Evolutionary conservation across 53 echinoderm and acorn worm species (phyloP), one percentile per base, ranked within the genome.

Genomic region (Luidia sarsii): DNA sequence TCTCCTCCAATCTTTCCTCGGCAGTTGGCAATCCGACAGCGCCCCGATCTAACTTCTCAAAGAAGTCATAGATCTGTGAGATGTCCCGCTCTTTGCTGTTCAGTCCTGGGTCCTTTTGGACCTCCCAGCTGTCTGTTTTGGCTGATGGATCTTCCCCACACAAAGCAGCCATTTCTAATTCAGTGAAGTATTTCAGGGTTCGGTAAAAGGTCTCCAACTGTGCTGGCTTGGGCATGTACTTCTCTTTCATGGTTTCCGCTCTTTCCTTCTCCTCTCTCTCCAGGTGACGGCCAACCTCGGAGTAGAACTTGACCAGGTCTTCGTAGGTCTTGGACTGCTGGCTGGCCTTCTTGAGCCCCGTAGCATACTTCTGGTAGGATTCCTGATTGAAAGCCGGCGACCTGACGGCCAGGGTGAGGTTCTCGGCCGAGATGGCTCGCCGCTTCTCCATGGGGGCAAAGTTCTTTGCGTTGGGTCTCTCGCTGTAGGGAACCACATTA

Each of bases 381-480:
- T 88, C 61, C n/a, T 57, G 67, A 39, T 88, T 85, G 43, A 85
- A 89, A 37, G 92, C 88, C 15, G 88, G 88, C 41, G 92, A 92
- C 54, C 74, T 85, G 55, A 92, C 81, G 27, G 85, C 85, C 59
- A 83, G 51, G 9, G 85, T 37, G 20, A 80, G 64, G 34, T 80
- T 59, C 66, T 80, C 85, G 27, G 39, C 50, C 22, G 88, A 71
- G 21, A 85, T 66, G 25, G 84, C 75, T 50, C 68, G 51, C 34
- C 92, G 37, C 57, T 77, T 82, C 45, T 80, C 80, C 19, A 50
- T 39, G 27, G 88, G 92, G 25, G 80, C 80, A 60, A 64, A 86
- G 45, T 86, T 86, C 39, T 36, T 69, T 22, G 87, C 87, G 33
- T 86, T 80, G 14, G 87, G 87, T n/a, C 87, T 43, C 52, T 86